Evolutionary conservation across 2,113 vertebrate species (phyloP).

Genomic region (Pithys albifrons): DNA sequence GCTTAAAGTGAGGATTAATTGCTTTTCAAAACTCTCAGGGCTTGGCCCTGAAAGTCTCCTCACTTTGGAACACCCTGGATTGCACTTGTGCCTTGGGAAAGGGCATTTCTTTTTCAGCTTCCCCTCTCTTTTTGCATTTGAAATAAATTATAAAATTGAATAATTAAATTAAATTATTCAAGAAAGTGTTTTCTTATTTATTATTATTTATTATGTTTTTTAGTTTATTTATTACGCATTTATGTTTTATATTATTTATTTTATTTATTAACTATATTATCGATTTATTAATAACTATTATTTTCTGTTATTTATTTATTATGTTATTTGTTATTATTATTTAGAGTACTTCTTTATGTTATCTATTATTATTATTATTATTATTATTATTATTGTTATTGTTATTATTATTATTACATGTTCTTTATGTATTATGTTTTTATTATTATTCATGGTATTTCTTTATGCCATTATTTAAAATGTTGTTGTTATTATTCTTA

Average conservation of each 20-base stretch:
- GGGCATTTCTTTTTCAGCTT: neutral
- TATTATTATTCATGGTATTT: too few species aligned
- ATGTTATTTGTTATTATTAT: neutral
- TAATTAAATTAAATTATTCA: neutral
- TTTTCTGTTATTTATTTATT: neutral
- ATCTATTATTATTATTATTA: neutral
- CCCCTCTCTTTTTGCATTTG: rapidly evolving
- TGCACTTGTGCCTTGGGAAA: neutral
- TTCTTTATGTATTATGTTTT: neutral
- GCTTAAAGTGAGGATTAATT: neutral
- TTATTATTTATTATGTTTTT: neutral
- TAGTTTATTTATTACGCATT: neutral
- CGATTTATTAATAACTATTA: neutral
- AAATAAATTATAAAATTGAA: neutral
- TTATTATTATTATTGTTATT: neutral
- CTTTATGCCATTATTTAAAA: too few species aligned
- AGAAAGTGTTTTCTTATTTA: neutral
- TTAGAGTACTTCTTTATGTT: too few species aligned
- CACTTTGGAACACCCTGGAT: neutral
- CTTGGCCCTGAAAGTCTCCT: neutral
- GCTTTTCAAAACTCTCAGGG: neutral
- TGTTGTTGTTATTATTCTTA: neutral
- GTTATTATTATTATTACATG: too few species aligned
- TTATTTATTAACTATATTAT: neutral
- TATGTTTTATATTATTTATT: neutral